phyloP scores from a whole-genome alignment of 2,888 invertebrate genomes.

The Gisinianus flammeolus region DNA sequence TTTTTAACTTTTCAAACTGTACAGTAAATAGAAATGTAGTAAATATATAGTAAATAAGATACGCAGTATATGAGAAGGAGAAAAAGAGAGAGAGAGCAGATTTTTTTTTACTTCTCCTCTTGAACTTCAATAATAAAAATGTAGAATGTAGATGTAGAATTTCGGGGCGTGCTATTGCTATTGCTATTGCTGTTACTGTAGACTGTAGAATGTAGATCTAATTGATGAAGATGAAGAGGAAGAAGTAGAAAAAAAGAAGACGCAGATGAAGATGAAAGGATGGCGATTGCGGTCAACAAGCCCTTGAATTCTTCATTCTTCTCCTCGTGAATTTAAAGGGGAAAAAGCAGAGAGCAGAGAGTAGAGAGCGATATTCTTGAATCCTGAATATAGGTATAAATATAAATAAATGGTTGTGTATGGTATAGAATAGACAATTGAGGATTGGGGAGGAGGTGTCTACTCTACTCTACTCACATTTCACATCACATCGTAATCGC shows the following conservation, averaged over 20 bases:
- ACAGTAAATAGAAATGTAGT: background rate
- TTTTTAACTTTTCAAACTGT: background rate
- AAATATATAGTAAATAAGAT: background rate
- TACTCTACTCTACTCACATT: background rate
- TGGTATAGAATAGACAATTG: background rate
- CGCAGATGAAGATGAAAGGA: too few relatives aligned
- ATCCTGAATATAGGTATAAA: background rate
- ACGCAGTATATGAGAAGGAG: too few relatives aligned
- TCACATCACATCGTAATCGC: background rate
- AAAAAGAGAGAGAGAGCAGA: background rate
- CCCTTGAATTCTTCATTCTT: background rate
- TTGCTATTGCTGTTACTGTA: background rate
- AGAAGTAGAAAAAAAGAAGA: background rate
- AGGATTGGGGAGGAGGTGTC: background rate
- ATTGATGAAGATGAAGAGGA: constrained; percentile 16
- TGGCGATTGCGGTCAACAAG: constrained; percentile 30
- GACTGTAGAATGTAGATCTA: constrained; percentile 22
- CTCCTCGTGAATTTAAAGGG: background rate
- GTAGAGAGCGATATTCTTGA: background rate
- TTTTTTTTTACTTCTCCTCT: background rate
- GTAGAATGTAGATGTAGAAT: background rate
- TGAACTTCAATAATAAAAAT: background rate
- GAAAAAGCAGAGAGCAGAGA: background rate
- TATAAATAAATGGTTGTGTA: background rate
- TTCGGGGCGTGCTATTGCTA: background rate